Base-by-base conservation (phyloP, 2,888 invertebrate genomes). In the Petrophora chlorosata region DNA sequence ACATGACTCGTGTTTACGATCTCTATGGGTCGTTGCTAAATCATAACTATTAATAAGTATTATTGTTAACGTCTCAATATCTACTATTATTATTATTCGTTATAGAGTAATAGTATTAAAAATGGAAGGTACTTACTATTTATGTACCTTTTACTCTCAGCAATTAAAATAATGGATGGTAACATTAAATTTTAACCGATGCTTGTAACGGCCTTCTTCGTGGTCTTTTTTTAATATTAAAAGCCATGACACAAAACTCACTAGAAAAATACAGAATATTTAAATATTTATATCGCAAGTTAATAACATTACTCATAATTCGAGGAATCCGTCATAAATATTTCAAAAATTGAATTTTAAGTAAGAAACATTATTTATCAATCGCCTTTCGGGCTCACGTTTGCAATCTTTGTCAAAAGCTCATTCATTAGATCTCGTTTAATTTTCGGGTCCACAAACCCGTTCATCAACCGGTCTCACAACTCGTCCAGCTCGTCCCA, bases 1-100 rank as follows among this genome's bases (percentile, higher is more conserved):
- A 70, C 76, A 70, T 72, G 71, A 69, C 66, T 69, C 60, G 50
- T 59, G 49, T 69, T 72, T 66, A 69, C 54, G 63, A 63, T 52
- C 53, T 53, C 50, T 52, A 51, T 47, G 46, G 51, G 49, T 51
- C 40, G 42, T 61, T 63, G 65, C 63, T 66, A 61, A 63, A 64
- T 66, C 50, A 52, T 47, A 35, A 28, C 43, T 26, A 39, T 50
- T 50, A 39, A 50, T 33, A n/a, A n/a, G n/a, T n/a, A 44, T 43
- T 39, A 50, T 44, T 50, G 49, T 43, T 40, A 39, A 50, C 49
- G 49, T 39, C 49, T 50, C 35, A 39, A 44, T 43, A 39, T 44
- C 34, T 23, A 34, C 34, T 23, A 34, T 29, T 39, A 44, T 50
- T 46, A 46, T 42, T 41, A 43, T 53, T 52, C 33, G 30, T 47